A percentile compares a stretch with the other conserved stretches of the same genome.
phyloP scores from a whole-genome alignment of 2,113 vertebrate genomes.

The Sisor rabdophorus region DNA sequence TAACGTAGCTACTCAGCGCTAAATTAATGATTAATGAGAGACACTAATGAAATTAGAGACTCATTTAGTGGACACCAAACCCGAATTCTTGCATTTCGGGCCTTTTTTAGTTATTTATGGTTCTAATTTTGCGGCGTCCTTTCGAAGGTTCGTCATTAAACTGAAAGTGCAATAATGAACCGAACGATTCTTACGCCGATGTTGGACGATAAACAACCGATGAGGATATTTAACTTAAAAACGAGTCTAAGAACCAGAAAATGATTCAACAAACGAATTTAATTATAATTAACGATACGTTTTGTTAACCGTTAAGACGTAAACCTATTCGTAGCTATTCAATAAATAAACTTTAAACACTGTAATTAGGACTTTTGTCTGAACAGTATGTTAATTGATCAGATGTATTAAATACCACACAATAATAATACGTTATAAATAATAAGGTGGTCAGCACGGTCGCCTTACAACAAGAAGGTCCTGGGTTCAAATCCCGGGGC shows the following conservation, averaged over 20 bases:
- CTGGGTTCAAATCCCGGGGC: too few species aligned
- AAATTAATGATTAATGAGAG: conserved; percentile 14
- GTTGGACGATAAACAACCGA: neutral
- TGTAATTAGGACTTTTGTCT: neutral
- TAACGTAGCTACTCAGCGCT: conserved; percentile 17
- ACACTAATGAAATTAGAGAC: conserved; percentile 4
- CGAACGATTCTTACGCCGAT: neutral
- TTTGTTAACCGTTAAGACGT: too few species aligned
- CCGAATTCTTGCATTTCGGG: neutral
- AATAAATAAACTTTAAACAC: neutral
- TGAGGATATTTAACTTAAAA: too few species aligned
- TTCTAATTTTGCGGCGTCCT: neutral
- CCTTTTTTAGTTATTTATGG: neutral
- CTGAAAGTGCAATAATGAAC: neutral
- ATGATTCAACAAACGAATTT: too few species aligned
- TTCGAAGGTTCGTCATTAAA: neutral
- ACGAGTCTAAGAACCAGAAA: too few species aligned
- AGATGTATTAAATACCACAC: too few species aligned
- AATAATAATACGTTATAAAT: too few species aligned
- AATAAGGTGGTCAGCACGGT: too few species aligned
- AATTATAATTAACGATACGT: too few species aligned
- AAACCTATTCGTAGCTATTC: too few species aligned
- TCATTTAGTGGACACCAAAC: neutral
- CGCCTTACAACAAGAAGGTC: too few species aligned
- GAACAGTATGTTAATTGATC: neutral